phyloP scores from a whole-genome alignment of 2,113 vertebrate genomes.

The Microtus richardsoni region DNA sequence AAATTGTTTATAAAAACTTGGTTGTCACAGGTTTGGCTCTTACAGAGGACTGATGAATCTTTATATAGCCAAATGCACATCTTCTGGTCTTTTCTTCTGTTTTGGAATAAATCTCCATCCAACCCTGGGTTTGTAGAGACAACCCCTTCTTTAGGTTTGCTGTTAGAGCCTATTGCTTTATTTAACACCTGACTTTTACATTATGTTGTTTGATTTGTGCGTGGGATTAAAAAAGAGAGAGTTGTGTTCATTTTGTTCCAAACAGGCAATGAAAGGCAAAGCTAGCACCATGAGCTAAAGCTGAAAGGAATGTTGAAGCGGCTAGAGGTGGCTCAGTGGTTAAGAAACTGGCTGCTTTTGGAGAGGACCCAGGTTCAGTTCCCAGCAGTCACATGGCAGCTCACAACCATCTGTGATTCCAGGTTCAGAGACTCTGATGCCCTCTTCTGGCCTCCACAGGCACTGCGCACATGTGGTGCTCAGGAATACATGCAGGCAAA shows the following conservation, averaged over 20 bases:
- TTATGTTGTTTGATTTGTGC: conserved; percentile 49
- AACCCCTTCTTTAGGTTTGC: not conserved
- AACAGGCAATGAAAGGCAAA: not conserved
- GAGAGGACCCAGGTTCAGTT: not conserved
- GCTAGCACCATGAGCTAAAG: not conserved
- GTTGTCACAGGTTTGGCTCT: conserved; percentile 7
- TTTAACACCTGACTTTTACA: not conserved
- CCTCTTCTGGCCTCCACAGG: not conserved
- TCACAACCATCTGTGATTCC: not conserved
- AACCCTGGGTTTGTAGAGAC: not conserved
- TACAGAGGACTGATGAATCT: not conserved
- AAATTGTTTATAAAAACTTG: not conserved
- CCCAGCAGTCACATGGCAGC: not conserved
- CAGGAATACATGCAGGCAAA: not conserved
- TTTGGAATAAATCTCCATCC: not conserved
- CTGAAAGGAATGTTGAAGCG: not conserved
- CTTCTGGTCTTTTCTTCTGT: not conserved
- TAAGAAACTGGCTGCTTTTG: not conserved
- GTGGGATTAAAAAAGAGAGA: not conserved
- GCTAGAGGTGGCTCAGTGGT: not conserved
- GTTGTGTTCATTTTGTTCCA: conserved; percentile 36
- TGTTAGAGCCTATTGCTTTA: conserved; percentile 27
- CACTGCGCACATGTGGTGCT: not conserved
- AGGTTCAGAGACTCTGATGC: not conserved
- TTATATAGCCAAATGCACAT: not conserved